phyloP scores from a whole-genome alignment of 2,797 vertebrate genomes.

The Sandelia bainsii region DNA sequence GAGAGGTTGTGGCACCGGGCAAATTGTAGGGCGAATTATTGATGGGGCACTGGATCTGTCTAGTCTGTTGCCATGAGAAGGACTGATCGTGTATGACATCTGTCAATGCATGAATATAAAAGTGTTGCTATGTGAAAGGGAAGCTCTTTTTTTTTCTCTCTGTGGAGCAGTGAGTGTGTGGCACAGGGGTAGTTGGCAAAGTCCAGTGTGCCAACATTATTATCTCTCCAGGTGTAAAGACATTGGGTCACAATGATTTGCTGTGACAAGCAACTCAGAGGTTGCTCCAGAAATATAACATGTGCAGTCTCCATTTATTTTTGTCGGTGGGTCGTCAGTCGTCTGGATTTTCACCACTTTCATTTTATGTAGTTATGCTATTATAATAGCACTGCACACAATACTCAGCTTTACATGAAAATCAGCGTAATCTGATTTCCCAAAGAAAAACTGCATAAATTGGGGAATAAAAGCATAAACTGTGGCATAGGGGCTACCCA shows the following conservation, averaged over 20 bases:
- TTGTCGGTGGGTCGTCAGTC: constrained; percentile 25
- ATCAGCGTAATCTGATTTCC: constrained; percentile 5
- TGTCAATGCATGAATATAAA: constrained; percentile 43
- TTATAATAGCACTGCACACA: constrained; percentile 23
- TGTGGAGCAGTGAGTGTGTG: constrained; percentile 1
- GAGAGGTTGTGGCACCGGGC: constrained; percentile 48
- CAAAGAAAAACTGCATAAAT: constrained; percentile 27
- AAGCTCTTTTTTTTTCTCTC: constrained; percentile 20
- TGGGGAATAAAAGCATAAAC: constrained; percentile 60
- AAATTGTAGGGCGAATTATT: constrained; percentile 72
- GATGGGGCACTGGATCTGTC: constrained; percentile 57
- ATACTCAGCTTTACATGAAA: constrained; percentile 27
- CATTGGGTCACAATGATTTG: constrained; percentile 30
- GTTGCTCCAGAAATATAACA: constrained; percentile 18
- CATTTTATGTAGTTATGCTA: constrained; percentile 9
- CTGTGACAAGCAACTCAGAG: constrained; percentile 14
- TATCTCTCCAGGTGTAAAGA: constrained; percentile 31
- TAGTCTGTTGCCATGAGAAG: constrained; percentile 26
- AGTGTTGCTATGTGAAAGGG: constrained; percentile 48
- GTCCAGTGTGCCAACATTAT: constrained; percentile 35
- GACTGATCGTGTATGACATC: constrained; percentile 49
- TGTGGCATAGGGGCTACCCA: constrained; percentile 61
- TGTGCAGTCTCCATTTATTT: constrained; percentile 13
- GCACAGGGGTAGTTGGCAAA: constrained; percentile 22
- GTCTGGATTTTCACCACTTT: constrained; percentile 24